Conservation (phyloP, 2,888 invertebrate species). For the Oscheius myriophilus region DNA sequence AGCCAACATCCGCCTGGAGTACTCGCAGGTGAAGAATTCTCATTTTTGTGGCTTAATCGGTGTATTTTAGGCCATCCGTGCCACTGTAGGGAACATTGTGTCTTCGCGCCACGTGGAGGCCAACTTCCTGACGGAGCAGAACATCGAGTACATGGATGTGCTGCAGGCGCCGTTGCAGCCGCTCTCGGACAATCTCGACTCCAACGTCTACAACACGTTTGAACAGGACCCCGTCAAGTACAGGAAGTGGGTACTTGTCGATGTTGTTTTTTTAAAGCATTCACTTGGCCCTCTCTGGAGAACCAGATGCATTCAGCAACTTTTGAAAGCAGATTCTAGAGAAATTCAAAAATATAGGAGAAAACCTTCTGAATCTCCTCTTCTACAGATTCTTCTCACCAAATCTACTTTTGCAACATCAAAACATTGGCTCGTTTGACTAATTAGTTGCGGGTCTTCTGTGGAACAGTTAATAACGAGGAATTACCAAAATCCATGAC, state of each 20-base stretch:
- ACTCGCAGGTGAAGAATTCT: constrained; percentile 27
- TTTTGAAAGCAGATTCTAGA: too few relatives aligned
- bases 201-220: constrained; percentile 95
- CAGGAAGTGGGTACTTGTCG: constrained; percentile 40
- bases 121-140: constrained; percentile 29
- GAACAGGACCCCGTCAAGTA: constrained; percentile 97
- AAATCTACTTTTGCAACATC: too few relatives aligned
- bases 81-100: constrained; percentile 31
- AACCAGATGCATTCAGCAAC: too few relatives aligned
- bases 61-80: constrained; percentile 26
- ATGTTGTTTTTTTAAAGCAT: background rate
- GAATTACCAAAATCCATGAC: too few relatives aligned
- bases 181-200: constrained; percentile 91
- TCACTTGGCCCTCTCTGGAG: too few relatives aligned
- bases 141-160: constrained; percentile 49
- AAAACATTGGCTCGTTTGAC: too few relatives aligned
- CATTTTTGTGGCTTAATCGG: background rate
- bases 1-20: constrained; percentile 27
- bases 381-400: too few relatives aligned
- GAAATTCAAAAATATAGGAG: too few relatives aligned
- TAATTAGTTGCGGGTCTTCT: too few relatives aligned
- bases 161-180: constrained; percentile 82
- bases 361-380: too few relatives aligned
- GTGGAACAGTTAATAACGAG: too few relatives aligned
- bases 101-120: background rate